Conservation (phyloP, 2,888 invertebrate genomes). For the Selenia dentaria region DNA sequence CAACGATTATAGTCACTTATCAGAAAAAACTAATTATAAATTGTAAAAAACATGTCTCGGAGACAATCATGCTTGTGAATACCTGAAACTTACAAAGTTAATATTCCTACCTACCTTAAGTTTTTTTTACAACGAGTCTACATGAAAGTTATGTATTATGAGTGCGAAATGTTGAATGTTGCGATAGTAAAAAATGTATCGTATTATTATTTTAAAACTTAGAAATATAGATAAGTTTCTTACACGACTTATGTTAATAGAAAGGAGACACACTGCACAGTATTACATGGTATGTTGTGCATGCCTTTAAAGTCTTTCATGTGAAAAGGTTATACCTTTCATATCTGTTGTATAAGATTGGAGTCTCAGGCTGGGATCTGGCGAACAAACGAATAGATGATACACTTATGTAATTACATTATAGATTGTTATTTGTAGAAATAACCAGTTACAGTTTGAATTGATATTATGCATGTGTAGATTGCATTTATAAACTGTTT, state of each 20-base stretch:
- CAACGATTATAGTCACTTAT: no score
- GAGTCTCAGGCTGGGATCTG: slow-evolving; percentile 47
- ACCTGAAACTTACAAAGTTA: slow-evolving; percentile 35
- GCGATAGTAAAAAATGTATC: no score
- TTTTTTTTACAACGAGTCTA: slow-evolving; percentile 24
- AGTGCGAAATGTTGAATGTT: no score
- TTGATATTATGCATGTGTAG: slow-evolving; percentile 15
- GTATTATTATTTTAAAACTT: no score
- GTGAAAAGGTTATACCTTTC: slow-evolving; percentile 58
- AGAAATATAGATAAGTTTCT: no score
- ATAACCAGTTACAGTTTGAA: neutral
- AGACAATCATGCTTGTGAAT: slow-evolving; percentile 13
- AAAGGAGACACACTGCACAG: slow-evolving; percentile 21
- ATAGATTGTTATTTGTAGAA: slow-evolving; percentile 11
- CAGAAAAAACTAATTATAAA: no score
- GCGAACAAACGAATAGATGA: slow-evolving; percentile 47
- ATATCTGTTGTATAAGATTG: slow-evolving; percentile 53
- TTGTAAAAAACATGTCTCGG: slow-evolving; percentile 15
- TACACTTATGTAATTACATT: slow-evolving; percentile 35
- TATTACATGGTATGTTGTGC: slow-evolving; percentile 17
- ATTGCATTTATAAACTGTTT: slow-evolving; percentile 2
- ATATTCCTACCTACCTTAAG: slow-evolving; percentile 26
- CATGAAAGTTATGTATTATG: slow-evolving; percentile 8
- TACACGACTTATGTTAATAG: slow-evolving; percentile 21
- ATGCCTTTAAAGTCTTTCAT: slow-evolving; percentile 38